Evolutionary conservation across 2,888 invertebrate genomes (phyloP), one percentile per base, ranked within the genome.

Genomic region (Quadriops clusia): DNA sequence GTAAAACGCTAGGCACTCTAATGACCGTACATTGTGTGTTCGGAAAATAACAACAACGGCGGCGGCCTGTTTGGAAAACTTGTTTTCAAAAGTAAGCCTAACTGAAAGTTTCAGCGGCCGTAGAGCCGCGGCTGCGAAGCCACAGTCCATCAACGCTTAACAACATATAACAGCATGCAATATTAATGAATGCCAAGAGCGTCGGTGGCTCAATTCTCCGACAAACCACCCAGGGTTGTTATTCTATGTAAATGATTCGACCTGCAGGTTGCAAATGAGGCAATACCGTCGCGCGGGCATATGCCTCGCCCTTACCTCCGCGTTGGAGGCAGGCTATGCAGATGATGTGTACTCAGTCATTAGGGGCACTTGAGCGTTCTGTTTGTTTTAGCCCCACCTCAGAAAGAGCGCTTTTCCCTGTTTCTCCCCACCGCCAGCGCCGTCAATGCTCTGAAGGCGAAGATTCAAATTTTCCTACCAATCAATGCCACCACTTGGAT

Each of bases 331-430:
- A 39, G 49, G 42, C 46, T 54, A 56, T 57, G 57, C 54, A 56
- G 54, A 57, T 57, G 49, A 51, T 56, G 54, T 57, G 53, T 58
- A 56, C 53, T 54, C 56, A 56, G 55, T 58, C 57, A 56, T 58
- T 56, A 57, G 50, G 50, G 47, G 47, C 55, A 53, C 51, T 54
- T 50, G 54, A 54, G 54, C 55, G 52, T 51, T 50, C 41, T 57
- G 56, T 56, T 55, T 56, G 53, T 46, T 51, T 47, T 49, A 26
- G 39, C 39, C 39, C 35, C 34, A 39, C 41, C 39, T 35, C 32
- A 27, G 20, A 33, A 30, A 34, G 25, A 31, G 31, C 24, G 31
- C 31, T 31, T 31, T 31, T 25, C 31, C 24, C 11, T 31, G 31
- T 31, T 6, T n/a, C n/a, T n/a, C n/a, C n/a, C n/a, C n/a, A n/a